Conservation (phyloP, 2,797 vertebrate species). For the Diceros bicornis region DNA sequence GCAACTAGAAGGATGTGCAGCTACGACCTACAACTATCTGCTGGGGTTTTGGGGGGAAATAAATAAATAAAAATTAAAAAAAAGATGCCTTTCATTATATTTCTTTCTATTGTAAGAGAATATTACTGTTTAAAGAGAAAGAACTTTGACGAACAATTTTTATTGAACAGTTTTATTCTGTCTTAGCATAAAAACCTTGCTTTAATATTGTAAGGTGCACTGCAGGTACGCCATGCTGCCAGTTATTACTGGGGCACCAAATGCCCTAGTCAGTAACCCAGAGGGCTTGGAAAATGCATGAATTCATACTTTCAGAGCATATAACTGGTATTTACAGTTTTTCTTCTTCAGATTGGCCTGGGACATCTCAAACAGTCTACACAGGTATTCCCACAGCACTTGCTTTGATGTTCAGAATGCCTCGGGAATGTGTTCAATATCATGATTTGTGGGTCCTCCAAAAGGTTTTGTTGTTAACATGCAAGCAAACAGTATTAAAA, state of each 20-base stretch:
- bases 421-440: constrained; percentile 80
- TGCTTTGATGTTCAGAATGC: constrained; percentile 80
- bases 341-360: constrained; percentile 86
- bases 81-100: constrained; percentile 14
- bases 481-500: constrained; percentile 88
- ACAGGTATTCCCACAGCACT: constrained; percentile 88
- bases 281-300: constrained; percentile 85
- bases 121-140: constrained; percentile 68
- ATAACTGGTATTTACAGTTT: constrained; percentile 86
- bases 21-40: too few species aligned
- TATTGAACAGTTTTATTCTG: constrained; percentile 89
- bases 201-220: constrained; percentile 85
- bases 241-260: constrained; percentile 85
- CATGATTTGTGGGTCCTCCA: constrained; percentile 87
- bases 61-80: too few species aligned
- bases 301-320: constrained; percentile 83
- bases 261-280: constrained; percentile 88
- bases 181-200: constrained; percentile 91
- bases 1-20: too few species aligned
- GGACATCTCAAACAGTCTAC: constrained; percentile 82
- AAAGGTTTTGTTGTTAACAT: constrained; percentile 88
- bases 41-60: too few species aligned
- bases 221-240: constrained; percentile 87
- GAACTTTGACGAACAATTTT: constrained; percentile 70
- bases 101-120: constrained; percentile 34